Percentiles rank a stretch among this genome's conserved stretches.
These are phyloP conservation scores for Tineola bisselliella DNA, from an alignment of 2,888 invertebrate species.

Conservation along the genomic window DNA sequence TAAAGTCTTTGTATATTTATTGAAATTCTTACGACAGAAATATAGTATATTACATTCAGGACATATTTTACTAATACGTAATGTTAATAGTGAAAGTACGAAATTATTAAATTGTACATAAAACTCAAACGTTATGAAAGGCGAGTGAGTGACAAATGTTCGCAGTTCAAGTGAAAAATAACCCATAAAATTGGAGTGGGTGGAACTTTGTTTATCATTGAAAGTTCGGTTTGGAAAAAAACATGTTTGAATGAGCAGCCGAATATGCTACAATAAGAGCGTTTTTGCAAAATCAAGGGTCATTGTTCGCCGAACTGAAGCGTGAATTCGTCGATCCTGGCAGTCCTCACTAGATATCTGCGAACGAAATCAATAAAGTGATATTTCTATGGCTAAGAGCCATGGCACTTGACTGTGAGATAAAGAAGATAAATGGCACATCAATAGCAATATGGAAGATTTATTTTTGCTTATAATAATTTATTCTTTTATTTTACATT, in stretches of 20 bases:
- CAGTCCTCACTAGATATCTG: background rate
- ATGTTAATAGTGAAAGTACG: no score
- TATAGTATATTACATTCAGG: no score
- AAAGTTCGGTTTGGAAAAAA: no score
- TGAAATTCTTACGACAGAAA: no score
- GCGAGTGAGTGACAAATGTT: no score
- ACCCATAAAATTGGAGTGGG: no score
- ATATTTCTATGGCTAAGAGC: background rate
- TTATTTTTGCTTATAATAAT: background rate
- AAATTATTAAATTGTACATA: no score
- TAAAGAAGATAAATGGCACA: background rate
- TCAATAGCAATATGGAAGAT: background rate
- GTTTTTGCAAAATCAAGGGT: background rate
- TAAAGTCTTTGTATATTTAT: background rate
- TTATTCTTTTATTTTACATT: no score
- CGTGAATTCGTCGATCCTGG: background rate
- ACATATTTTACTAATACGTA: no score
- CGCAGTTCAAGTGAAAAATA: no score
- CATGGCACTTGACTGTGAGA: background rate
- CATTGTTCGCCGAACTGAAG: background rate
- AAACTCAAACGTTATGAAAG: no score
- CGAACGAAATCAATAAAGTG: constrained; percentile 1
- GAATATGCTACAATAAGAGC: background rate
- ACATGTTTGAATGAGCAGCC: background rate
- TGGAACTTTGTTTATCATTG: no score